phyloP scores from a whole-genome alignment of 1,140 invertebrate species.

The Drosophila tani region DNA sequence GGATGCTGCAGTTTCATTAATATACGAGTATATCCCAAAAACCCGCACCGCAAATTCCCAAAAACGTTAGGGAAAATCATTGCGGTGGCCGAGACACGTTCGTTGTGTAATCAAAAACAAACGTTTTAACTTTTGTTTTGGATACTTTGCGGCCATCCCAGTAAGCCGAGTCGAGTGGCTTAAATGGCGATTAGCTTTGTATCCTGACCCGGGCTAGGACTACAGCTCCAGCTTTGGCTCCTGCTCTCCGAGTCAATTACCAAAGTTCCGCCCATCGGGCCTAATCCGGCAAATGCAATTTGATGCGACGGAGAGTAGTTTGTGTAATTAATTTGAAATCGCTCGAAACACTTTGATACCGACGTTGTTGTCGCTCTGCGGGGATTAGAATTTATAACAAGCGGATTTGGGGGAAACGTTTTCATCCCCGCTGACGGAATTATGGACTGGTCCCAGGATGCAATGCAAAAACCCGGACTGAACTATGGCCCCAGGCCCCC shows the following conservation, averaged over 20 bases:
- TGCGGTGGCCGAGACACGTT: constrained; percentile 24
- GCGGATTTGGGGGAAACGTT: constrained; percentile 55
- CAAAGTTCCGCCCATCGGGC: constrained; percentile 28
- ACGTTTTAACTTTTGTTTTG: constrained; percentile 49
- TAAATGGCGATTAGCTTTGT: constrained; percentile 56
- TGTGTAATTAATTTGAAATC: constrained; percentile 69
- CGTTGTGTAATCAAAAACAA: constrained; percentile 44
- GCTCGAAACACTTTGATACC: constrained; percentile 20
- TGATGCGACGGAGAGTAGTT: constrained; percentile 33
- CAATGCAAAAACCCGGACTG: constrained; percentile 6
- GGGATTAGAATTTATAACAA: constrained; percentile 62
- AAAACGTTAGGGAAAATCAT: constrained; percentile 12
- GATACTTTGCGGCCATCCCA: constrained; percentile 33
- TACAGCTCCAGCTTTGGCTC: background rate
- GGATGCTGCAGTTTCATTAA: constrained; percentile 35
- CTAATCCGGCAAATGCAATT: constrained; percentile 49
- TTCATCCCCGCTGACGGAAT: constrained; percentile 7
- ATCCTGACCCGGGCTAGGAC: background rate
- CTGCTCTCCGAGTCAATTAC: constrained; percentile 43
- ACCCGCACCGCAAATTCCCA: constrained; percentile 11
- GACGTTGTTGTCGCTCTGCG: constrained; percentile 21
- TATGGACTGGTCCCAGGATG: constrained; percentile 9
- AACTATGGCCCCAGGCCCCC: constrained; percentile 23
- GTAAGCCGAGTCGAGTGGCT: constrained; percentile 28
- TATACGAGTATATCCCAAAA: constrained; percentile 7